Evolutionary conservation across 1,140 invertebrate genomes (phyloP), one percentile per base, ranked within the genome.

Genomic region (Leucophenga varia): DNA sequence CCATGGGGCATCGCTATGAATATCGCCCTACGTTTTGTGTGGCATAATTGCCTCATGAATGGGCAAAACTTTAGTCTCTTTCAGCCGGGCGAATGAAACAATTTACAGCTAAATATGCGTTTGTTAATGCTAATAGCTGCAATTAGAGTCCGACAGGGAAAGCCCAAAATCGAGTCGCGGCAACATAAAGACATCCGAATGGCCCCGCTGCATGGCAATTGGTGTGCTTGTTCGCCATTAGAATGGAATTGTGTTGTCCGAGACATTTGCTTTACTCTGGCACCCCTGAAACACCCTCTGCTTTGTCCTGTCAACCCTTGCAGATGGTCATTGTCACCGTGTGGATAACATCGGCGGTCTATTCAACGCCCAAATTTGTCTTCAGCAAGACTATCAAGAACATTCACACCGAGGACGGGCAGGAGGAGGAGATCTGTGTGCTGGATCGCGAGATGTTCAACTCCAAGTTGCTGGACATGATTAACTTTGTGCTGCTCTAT

Each of bases 401-500:
- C 44, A 76, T 74, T 14, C 72, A 74, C 50, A 72, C 65, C 16
- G 72, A 77, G 44, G 76, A 80, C n/a, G 84, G 83, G 0, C 77
- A 77, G 43, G 78, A 78, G 51, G 87, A 89, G 64, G 86, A 86
- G 7, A 85, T 90, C 21, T 90, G 88, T 67, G 81, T 87, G 20
- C 76, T 85, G 0, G 83, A 87, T 55, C 79, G 87, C 3, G 81
- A 82, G 59, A 84, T 86, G 58, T 89, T 87, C 71, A 85, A 90
- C 61, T 88, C 86, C 0, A 82, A 86, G 61, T 61, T 86, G 17
- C 82, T 89, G 58, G 88, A 90, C 61, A 83, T 86, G 59, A 82
- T 89, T 44, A 89, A 89, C 74, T 86, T 90, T 59, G 81, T 84
- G 5, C 77, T 90, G 1, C 81, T 89, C 2, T 91, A 90, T 63